Evolutionary conservation across 2,113 vertebrate species (phyloP).

Genomic region (Hemicordylus capensis): DNA sequence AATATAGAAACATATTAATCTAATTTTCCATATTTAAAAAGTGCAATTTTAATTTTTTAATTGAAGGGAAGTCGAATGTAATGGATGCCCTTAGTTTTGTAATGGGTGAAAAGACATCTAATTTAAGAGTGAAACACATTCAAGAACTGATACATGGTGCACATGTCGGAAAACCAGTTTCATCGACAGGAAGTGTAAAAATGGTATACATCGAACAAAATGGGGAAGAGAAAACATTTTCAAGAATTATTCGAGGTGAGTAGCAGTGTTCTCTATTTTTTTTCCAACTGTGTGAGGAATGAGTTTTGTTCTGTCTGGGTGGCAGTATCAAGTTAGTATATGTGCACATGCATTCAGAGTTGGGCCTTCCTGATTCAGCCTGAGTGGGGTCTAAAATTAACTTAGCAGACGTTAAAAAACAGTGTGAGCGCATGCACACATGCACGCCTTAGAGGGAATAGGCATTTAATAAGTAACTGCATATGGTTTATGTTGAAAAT

Average conservation of each 20-base stretch:
- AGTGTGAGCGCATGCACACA: too few relatives aligned
- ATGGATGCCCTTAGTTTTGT: constrained; percentile 97
- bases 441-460: too few relatives aligned
- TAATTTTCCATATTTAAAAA: background rate
- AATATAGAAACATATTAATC: background rate
- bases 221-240: constrained; percentile 83
- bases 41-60: background rate
- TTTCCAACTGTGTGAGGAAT: too few relatives aligned
- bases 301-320: too few relatives aligned
- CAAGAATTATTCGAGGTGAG: constrained; percentile 83
- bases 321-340: too few relatives aligned
- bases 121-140: constrained; percentile 85
- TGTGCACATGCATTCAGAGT: too few relatives aligned
- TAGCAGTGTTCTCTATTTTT: too few relatives aligned
- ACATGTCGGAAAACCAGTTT: constrained; percentile 85
- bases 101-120: constrained; percentile 82
- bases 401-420: too few relatives aligned
- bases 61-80: constrained; percentile 92
- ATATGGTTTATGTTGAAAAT: rapidly evolving
- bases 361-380: too few relatives aligned
- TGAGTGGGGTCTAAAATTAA: too few relatives aligned
- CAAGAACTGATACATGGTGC: constrained; percentile 91
- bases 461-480: too few relatives aligned
- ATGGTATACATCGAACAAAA: constrained; percentile 80
- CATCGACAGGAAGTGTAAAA: constrained; percentile 80